Evolutionary conservation across 2,113 vertebrate species (phyloP), one percentile per base, ranked within the genome.

Genomic region (Bucco capensis): DNA sequence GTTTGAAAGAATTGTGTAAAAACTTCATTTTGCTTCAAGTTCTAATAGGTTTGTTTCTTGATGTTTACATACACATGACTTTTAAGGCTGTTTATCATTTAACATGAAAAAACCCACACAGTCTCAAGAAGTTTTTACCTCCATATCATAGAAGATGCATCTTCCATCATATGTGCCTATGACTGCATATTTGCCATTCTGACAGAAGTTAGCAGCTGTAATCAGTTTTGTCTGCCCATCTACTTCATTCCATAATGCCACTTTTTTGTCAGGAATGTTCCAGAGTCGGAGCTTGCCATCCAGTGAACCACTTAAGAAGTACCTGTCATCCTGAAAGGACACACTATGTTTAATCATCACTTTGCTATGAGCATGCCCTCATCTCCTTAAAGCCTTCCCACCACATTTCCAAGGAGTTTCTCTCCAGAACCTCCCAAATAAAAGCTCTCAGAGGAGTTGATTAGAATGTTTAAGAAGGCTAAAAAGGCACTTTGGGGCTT

Each of bases 231-330:
- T 99, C 93, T 99, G 98, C 31, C 99, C 99, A 33, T 99, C 99
- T 79, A 99, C 99, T 97, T 99, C 99, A 67, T 99, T 99, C 99
- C 99, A 99, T 80, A 99, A 97, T 8, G 99, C 99, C 89, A 99
- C 99, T 91, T 99, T 99, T 97, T 99, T 99, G 96, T 99, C 99
- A 73, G 99, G 99, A 98, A 99, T 99, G 96, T 99, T 99, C 99
- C 99, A 99, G 66, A 99, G 98, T 28, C 99, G 97, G 30, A 99
- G 98, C 91, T 99, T 99, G 66, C 99, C 99, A 88, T 99, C 99
- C 94, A 99, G 83, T 28, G 99, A 99, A 44, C 99, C 99, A 53
- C 99, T 99, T 92, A 99, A 97, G 93, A 99, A 99, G 97, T 99
- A 99, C 73, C 99, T 97, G 97, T 99, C 99, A 81, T 99, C 99